These are phyloP conservation scores for Tetrax tetrax DNA, from an alignment of 2,113 vertebrate genomes.

Conservation along the genomic window DNA sequence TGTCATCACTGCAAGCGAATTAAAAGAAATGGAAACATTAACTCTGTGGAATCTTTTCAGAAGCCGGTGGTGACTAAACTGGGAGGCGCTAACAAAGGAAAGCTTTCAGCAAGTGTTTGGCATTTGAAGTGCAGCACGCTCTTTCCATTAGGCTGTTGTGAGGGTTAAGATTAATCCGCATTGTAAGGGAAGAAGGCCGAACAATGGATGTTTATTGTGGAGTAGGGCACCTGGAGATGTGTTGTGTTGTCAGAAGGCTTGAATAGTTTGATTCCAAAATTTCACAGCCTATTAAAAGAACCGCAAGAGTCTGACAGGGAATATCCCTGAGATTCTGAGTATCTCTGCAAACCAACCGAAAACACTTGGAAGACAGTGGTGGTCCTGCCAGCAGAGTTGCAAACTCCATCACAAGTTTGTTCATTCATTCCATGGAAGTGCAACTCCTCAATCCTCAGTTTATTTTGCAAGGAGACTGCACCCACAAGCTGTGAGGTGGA, in stretches of 20 bases:
- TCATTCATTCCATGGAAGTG: background rate
- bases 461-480: background rate
- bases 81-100: slow-evolving; percentile 68
- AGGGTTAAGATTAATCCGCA: slow-evolving; percentile 56
- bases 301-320: background rate
- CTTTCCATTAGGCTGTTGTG: slow-evolving; percentile 56
- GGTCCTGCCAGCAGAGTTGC: background rate
- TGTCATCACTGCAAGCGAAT: slow-evolving; percentile 71
- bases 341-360: background rate
- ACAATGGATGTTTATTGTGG: slow-evolving; percentile 27
- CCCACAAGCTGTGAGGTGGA: background rate
- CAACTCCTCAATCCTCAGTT: background rate
- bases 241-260: slow-evolving; percentile 31
- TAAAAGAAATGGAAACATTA: slow-evolving; percentile 80
- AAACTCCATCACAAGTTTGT: background rate
- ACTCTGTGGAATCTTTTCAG: slow-evolving; percentile 77
- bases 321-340: background rate
- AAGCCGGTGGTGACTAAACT: slow-evolving; percentile 69
- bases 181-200: background rate
- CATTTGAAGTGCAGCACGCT: slow-evolving; percentile 32
- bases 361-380: background rate
- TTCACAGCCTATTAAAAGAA: slow-evolving; percentile 36
- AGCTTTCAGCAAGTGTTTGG: slow-evolving; percentile 72
- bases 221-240: slow-evolving; percentile 55
- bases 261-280: slow-evolving; percentile 42